Evolutionary conservation across 1,140 invertebrate genomes (phyloP).

Genomic region (Nephotettix cincticeps): DNA sequence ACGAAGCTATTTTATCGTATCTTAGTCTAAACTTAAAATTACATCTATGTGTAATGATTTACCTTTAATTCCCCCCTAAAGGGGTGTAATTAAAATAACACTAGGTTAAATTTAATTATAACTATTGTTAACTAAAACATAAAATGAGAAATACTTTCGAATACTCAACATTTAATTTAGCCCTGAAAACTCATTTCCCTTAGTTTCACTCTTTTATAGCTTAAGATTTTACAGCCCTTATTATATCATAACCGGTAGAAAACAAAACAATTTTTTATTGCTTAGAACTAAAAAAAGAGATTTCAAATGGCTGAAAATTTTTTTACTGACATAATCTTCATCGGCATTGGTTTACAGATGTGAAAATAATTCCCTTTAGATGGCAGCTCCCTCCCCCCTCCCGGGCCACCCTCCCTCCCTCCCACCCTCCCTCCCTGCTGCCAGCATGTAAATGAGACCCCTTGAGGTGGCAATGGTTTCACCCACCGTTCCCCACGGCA

Average conservation of each 20-base stretch:
- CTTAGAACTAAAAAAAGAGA: neutral
- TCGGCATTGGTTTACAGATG: neutral
- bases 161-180: constrained; percentile 7
- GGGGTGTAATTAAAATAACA: constrained; percentile 2
- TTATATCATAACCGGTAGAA: neutral
- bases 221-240: neutral
- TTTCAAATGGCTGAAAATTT: neutral
- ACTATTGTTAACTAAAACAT: constrained; percentile 14
- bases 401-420: constrained; percentile 41
- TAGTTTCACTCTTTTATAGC: neutral
- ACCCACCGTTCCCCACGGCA: constrained; percentile 56
- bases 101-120: constrained; percentile 17
- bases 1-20: constrained; percentile 18
- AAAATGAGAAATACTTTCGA: neutral
- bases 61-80: neutral
- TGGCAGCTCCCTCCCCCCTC: constrained; percentile 42
- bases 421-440: constrained; percentile 44
- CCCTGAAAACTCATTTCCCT: constrained; percentile 8
- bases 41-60: constrained; percentile 20
- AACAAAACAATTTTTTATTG: neutral
- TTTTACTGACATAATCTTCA: neutral
- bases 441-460: neutral
- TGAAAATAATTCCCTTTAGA: constrained; percentile 39
- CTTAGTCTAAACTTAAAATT: constrained; percentile 25
- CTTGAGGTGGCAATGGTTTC: constrained; percentile 57